Base-by-base conservation (phyloP, 2,888 invertebrate genomes). In the Holacanthella duospinosa region DNA sequence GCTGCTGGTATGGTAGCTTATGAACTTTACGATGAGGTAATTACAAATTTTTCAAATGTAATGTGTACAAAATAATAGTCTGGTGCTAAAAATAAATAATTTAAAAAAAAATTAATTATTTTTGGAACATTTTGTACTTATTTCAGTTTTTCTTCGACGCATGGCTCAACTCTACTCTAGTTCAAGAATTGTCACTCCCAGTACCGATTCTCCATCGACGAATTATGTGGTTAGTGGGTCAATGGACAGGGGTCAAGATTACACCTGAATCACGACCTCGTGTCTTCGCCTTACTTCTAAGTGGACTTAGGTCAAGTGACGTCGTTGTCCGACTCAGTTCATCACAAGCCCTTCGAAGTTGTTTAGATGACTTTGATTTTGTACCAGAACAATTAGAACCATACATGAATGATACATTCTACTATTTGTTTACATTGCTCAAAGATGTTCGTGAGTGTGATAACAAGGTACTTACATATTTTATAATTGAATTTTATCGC, bases 291-390 rank as follows among this genome's bases (percentile, higher is more conserved):
- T 83, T 87, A 1, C 82, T 89, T 63, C 79, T 91, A 26, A 85
- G 86, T 71, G 83, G 93, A 26, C 79, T 94, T 57, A 81, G 82
- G 48, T 74, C 83, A 0, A 83, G 84, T 48, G 93, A 93, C 77
- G 93, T 95, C 76, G 85, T 93, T 74, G 92, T 92, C 66, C 83
- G 92, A 74, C 79, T 95, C 66, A 87, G 93, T 1, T 88, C 93
- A 3, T 89, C 92, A 0, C 86, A 87, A 69, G 88, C 93, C 0
- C 80, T 96, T 3, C 85, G 88, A 76, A 83, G 84, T 73, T 86
- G 89, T 1, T 85, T 95, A 43, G 93, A 94, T 74, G 93, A 93
- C 78, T 94, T 94, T 79, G 90, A 92, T 75, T 96, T 95, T 78
- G 86, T 87, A 74, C 83, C 86, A 0, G 88, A 90, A 67, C 86